Evolutionary conservation across 2,797 vertebrate species (phyloP).

Genomic region (Yasuhikotakia modesta): DNA sequence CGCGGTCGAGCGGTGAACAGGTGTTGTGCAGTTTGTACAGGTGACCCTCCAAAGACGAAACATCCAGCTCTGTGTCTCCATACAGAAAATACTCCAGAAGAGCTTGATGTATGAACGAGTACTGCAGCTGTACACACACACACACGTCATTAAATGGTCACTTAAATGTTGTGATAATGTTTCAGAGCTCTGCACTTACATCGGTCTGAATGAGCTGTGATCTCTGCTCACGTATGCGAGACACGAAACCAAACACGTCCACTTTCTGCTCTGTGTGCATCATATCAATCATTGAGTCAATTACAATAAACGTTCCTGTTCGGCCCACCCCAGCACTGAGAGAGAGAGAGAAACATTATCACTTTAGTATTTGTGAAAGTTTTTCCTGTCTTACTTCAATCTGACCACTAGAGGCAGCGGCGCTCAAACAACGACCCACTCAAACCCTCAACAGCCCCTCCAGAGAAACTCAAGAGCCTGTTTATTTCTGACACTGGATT

Average conservation of each 20-base stretch:
- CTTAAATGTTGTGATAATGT: too few relatives aligned
- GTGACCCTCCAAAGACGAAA: conserved; percentile 95
- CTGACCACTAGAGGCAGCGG: neutral
- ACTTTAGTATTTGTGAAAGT: too few relatives aligned
- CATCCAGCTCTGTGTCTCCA: conserved; percentile 95
- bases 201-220: conserved; percentile 97
- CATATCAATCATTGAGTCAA: conserved; percentile 95
- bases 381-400: neutral
- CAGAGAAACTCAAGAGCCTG: neutral
- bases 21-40: conserved; percentile 87
- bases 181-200: conserved; percentile 80
- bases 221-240: conserved; percentile 90
- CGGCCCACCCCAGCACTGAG: conserved; percentile 91
- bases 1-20: conserved; percentile 83
- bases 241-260: conserved; percentile 90
- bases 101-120: conserved; percentile 98
- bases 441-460: conserved; percentile 18
- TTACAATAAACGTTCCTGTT: conserved; percentile 95
- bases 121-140: conserved; percentile 86
- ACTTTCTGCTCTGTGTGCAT: conserved; percentile 87
- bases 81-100: conserved; percentile 96
- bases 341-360: conserved; percentile 41
- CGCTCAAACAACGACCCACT: neutral
- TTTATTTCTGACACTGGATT: neutral
- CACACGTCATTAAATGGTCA: neutral